phyloP scores from a whole-genome alignment of 2,797 vertebrate species.

The Helostoma temminkii region DNA sequence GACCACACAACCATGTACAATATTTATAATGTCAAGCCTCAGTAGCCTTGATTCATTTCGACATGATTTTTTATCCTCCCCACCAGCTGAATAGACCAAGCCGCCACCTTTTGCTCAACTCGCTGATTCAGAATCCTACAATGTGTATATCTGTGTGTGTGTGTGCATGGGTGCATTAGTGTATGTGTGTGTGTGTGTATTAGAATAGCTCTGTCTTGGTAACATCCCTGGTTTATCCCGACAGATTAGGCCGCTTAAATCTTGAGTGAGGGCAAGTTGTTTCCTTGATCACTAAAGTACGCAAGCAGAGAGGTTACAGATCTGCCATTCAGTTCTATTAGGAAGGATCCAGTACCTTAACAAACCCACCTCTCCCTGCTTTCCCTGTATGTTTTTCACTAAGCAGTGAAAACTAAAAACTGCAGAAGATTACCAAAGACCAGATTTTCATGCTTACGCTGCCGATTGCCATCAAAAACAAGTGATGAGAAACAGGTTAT shows the following conservation, averaged over 20 bases:
- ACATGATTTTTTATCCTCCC: slow-evolving; percentile 55
- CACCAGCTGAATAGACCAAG: slow-evolving; percentile 61
- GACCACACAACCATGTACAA: slow-evolving; percentile 21
- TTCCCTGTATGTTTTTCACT: slow-evolving; percentile 43
- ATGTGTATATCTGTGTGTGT: slow-evolving; percentile 27
- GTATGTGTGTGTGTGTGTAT: slow-evolving; percentile 53
- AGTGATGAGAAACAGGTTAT: slow-evolving; percentile 69
- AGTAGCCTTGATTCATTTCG: slow-evolving; percentile 57
- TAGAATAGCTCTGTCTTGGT: slow-evolving; percentile 78
- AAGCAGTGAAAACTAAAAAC: slow-evolving; percentile 62
- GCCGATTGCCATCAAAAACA: slow-evolving; percentile 86
- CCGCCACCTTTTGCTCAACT: slow-evolving; percentile 55
- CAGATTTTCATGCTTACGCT: slow-evolving; percentile 81
- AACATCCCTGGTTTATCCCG: slow-evolving; percentile 82
- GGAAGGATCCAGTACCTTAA: slow-evolving; percentile 43
- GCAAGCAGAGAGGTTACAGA: slow-evolving; percentile 65
- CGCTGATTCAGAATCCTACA: slow-evolving; percentile 59
- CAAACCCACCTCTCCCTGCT: slow-evolving; percentile 16
- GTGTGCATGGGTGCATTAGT: slow-evolving; percentile 27
- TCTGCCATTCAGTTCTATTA: slow-evolving; percentile 47
- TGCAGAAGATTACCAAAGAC: slow-evolving; percentile 83
- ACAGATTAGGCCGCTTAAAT: slow-evolving; percentile 84
- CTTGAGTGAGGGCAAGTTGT: slow-evolving; percentile 73
- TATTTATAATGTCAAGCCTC: slow-evolving; percentile 61
- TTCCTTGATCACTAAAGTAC: slow-evolving; percentile 75